These are phyloP conservation scores for Labia minor DNA, from an alignment of 2,888 invertebrate genomes.

Conservation along the genomic window DNA sequence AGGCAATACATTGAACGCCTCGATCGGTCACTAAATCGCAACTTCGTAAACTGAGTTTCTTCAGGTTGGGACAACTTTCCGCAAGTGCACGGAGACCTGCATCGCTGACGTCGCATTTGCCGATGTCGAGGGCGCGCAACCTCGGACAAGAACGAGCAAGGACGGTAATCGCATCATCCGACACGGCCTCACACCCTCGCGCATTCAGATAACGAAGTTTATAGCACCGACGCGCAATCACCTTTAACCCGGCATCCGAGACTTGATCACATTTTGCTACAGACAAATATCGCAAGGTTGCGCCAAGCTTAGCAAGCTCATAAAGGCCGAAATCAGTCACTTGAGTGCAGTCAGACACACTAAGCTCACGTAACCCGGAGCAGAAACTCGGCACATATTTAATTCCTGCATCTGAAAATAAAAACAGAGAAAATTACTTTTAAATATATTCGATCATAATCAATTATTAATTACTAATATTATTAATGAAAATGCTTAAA, in stretches of 20 bases:
- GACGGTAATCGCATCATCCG: conserved; percentile 83
- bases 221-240: conserved; percentile 77
- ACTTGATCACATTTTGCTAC: conserved; percentile 90
- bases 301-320: conserved; percentile 75
- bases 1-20: conserved; percentile 77
- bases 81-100: conserved; percentile 76
- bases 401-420: conserved; percentile 79
- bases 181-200: conserved; percentile 83
- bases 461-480: too few relatives aligned
- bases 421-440: conserved; percentile 32
- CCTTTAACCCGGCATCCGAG: conserved; percentile 46
- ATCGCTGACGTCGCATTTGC: conserved; percentile 89
- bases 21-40: conserved; percentile 86
- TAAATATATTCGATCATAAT: too few relatives aligned
- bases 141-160: conserved; percentile 77
- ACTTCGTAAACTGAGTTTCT: conserved; percentile 78
- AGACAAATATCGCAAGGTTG: conserved; percentile 80
- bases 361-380: conserved; percentile 68
- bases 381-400: conserved; percentile 86
- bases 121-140: conserved; percentile 76
- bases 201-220: conserved; percentile 83
- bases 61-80: conserved; percentile 79
- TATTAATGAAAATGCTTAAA: too few relatives aligned
- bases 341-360: conserved; percentile 79
- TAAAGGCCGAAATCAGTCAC: conserved; percentile 85